Conservation (phyloP, 2,888 invertebrate species). For the Morpho deidamia region DNA sequence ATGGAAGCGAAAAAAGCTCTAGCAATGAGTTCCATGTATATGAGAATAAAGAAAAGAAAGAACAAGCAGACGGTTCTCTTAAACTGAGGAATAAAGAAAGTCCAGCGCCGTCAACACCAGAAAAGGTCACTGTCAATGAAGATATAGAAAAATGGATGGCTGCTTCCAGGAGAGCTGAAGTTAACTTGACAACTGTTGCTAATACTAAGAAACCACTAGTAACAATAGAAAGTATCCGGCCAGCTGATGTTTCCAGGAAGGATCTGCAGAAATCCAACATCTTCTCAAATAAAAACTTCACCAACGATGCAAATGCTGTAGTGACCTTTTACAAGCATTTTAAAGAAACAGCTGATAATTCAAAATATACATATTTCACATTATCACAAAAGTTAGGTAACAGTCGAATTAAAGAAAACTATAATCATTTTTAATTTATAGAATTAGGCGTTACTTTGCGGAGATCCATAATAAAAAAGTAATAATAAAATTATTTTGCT, state of each 20-base stretch:
- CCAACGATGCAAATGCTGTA: neutral
- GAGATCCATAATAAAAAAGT: too few species aligned
- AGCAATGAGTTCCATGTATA: neutral
- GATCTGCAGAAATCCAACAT: neutral
- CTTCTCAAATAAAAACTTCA: neutral
- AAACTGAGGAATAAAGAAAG: neutral
- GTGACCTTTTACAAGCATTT: too few species aligned
- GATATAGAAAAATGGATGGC: conserved; percentile 25
- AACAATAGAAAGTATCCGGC: conserved; percentile 1
- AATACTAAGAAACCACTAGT: neutral
- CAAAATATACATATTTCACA: too few species aligned
- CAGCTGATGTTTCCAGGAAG: neutral
- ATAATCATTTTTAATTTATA: too few species aligned
- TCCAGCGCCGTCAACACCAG: conserved; percentile 7
- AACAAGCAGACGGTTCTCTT: neutral
- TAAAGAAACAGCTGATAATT: too few species aligned
- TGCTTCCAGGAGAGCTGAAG: conserved; percentile 4
- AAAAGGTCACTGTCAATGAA: conserved; percentile 2
- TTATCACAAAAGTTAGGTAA: too few species aligned
- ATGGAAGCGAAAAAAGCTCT: neutral
- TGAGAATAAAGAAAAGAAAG: neutral
- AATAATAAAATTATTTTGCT: too few species aligned
- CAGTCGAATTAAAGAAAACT: too few species aligned
- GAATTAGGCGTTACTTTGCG: too few species aligned
- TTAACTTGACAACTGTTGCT: neutral